These are phyloP conservation scores for Leiothrix lutea DNA, from an alignment of 2,113 vertebrate species.

Conservation along the genomic window DNA sequence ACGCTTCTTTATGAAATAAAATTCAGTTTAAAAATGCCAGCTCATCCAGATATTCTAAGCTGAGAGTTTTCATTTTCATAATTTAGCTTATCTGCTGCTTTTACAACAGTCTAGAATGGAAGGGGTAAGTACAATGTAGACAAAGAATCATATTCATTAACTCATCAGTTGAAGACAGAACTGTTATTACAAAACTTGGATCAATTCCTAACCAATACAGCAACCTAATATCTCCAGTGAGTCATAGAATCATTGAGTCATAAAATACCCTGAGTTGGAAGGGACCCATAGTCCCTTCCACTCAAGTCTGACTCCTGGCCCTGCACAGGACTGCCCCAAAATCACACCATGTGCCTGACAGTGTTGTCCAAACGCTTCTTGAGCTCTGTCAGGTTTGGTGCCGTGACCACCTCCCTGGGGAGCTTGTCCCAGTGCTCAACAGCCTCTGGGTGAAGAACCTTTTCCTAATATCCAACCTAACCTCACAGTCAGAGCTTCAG, in stretches of 20 bases:
- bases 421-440: background rate
- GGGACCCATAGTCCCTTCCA: background rate
- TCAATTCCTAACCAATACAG: background rate
- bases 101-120: background rate
- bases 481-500: background rate
- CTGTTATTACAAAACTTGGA: background rate
- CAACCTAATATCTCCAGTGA: background rate
- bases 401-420: background rate
- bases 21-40: background rate
- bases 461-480: background rate
- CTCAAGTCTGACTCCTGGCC: background rate
- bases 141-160: background rate
- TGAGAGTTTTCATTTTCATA: background rate
- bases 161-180: background rate
- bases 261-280: background rate
- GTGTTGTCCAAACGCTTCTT: background rate
- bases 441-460: background rate
- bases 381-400: background rate
- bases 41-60: background rate
- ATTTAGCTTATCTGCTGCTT: background rate
- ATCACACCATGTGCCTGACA: background rate
- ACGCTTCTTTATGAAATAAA: background rate
- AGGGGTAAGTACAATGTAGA: background rate
- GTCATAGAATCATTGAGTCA: background rate
- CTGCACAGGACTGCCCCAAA: background rate